These are phyloP conservation scores for Pollachius pollachius DNA, from an alignment of 2,113 vertebrate genomes.

Conservation along the genomic window DNA sequence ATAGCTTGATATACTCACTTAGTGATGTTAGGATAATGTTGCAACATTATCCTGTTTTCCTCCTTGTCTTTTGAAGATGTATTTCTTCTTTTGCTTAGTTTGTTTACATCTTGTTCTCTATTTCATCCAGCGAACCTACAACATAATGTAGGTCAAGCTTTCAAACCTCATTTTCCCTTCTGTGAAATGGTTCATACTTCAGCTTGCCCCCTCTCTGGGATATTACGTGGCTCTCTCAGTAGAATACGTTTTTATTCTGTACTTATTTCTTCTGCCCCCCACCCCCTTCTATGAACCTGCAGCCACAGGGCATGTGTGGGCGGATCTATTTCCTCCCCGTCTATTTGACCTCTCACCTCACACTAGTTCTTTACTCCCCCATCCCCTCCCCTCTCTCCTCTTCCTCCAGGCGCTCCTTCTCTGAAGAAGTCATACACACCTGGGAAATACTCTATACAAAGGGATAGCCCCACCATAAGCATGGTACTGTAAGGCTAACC, in stretches of 20 bases:
- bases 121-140: too few species aligned
- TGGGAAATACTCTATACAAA: constrained; percentile 7
- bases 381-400: neutral
- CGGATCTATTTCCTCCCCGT: constrained; percentile 41
- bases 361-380: neutral
- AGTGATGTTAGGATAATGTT: too few species aligned
- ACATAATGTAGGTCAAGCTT: too few species aligned
- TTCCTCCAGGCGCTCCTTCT: neutral
- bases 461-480: neutral
- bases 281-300: constrained; percentile 16
- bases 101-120: too few species aligned
- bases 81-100: too few species aligned
- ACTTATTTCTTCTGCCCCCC: neutral
- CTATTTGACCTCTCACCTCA: neutral
- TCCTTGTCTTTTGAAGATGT: too few species aligned
- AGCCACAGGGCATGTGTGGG: constrained; percentile 34
- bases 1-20: too few species aligned
- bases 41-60: too few species aligned
- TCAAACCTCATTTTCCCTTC: too few species aligned
- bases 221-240: neutral
- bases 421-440: neutral
- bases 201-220: neutral
- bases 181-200: too few species aligned
- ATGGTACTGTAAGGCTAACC: too few species aligned
- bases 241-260: neutral